Evolutionary conservation across 1,140 invertebrate species (phyloP).

Genomic region (Phocides pigmalion): DNA sequence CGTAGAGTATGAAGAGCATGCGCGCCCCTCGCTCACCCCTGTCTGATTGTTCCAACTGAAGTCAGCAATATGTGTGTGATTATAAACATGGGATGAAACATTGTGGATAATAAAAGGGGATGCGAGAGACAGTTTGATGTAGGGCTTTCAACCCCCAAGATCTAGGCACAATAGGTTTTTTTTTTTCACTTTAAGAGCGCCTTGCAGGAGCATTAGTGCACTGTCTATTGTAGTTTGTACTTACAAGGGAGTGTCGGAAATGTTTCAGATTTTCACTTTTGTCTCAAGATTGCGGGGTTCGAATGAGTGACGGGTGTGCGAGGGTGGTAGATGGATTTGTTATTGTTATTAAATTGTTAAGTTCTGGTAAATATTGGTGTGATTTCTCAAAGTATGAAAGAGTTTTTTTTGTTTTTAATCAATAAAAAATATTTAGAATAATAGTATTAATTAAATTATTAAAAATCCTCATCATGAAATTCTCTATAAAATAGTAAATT

Average conservation of each 20-base stretch:
- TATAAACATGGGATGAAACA: background rate
- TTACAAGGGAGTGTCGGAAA: background rate
- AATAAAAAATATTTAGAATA: too few species aligned
- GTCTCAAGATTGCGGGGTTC: constrained; percentile 17
- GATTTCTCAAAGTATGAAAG: too few species aligned
- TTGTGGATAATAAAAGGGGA: background rate
- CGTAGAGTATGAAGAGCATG: constrained; percentile 8
- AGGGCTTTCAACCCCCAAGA: constrained; percentile 3
- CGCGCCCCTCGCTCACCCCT: constrained; percentile 1
- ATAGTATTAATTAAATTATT: too few species aligned
- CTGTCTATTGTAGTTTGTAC: constrained; percentile 9
- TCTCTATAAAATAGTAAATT: too few species aligned
- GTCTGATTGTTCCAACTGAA: constrained; percentile 4
- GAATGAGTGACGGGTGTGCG: background rate
- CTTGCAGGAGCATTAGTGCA: constrained; percentile 1
- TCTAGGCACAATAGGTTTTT: constrained; percentile 17
- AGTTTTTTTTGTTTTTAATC: too few species aligned
- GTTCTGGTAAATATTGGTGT: too few species aligned
- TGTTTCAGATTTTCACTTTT: constrained; percentile 21
- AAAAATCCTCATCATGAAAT: too few species aligned
- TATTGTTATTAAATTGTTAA: constrained; percentile 2
- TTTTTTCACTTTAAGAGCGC: constrained; percentile 11
- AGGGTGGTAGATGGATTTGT: background rate
- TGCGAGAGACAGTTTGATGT: background rate
- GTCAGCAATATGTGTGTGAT: constrained; percentile 16